Evolutionary conservation across 1,140 invertebrate species (phyloP).

Genomic region (Chrysopa pallens): DNA sequence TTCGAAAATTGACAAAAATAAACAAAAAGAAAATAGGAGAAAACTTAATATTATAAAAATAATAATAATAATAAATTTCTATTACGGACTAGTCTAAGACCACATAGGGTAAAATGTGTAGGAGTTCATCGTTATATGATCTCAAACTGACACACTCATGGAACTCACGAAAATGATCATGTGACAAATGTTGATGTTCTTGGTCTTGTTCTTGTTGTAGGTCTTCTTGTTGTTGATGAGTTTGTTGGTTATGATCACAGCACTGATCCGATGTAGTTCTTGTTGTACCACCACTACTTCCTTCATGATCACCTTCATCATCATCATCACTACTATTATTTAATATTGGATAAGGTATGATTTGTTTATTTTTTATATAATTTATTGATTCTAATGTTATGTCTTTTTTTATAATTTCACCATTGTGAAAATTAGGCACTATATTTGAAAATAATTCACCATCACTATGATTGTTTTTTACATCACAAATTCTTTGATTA

Average conservation of each 20-base stretch:
- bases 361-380: not conserved
- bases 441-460: not conserved
- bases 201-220: not conserved
- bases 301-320: not conserved
- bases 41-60: not conserved
- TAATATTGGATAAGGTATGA: not conserved
- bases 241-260: not conserved
- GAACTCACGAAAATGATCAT: conserved; percentile 53
- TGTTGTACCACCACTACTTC: not conserved
- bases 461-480: not conserved
- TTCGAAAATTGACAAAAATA: too few relatives aligned
- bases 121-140: conserved; percentile 48
- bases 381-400: not conserved
- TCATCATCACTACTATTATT: not conserved
- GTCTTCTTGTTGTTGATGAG: not conserved
- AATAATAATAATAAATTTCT: not conserved
- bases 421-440: not conserved
- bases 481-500: not conserved
- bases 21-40: too few relatives aligned
- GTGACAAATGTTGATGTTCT: conserved; percentile 8
- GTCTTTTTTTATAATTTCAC: not conserved
- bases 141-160: conserved; percentile 52
- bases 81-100: conserved; percentile 55
- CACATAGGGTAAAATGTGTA: conserved; percentile 83
- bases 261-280: not conserved